Base-by-base conservation (phyloP, 2,797 vertebrate species). In the Cyclura pinguis region DNA sequence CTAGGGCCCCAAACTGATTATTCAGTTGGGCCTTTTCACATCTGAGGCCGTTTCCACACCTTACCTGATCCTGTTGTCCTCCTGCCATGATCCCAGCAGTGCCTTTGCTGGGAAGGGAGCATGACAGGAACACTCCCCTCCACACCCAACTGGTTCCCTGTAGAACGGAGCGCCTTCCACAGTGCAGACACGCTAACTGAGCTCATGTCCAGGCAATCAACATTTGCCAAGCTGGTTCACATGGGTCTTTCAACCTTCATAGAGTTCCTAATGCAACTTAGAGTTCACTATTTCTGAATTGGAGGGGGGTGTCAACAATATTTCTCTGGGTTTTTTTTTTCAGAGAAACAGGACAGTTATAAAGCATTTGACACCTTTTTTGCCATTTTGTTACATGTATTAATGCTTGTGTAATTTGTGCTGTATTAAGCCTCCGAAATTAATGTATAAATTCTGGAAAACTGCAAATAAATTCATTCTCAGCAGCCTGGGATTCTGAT, bases 401-500 rank as follows among this genome's bases (percentile, higher is more conserved):
- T 95, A 95, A 94, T 95, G 91, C 35, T 94, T 85, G 88, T 89
- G 94, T 92, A 94, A 96, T 95, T 93, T 92, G 92, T 95, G 87
- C 88, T 90, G 95, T 89, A 95, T 96, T 94, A 91, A 95, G 88
- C 93, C 94, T 92, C 93, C 93, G 96, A 24, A 95, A 96, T 96
- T 95, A 96, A 96, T 92, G 92, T 50, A 88, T 92, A 92, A 84
- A 94, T 93, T 94, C 93, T 93, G 93, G 86, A 88, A 92, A 69
- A 85, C 95, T 94, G 91, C 93, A 88, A 95, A 94, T 95, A 96
- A 95, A 97, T 97, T 97, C 96, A 95, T 97, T 96, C 93, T 92
- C 92, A 90, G 90, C 94, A 94, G 81, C 87, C 91, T 94, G 91
- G 93, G 86, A 93, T 93, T 92, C 91, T 93, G 91, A 96, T 92